Evolutionary conservation across 2,113 vertebrate species (phyloP), one percentile per base, ranked within the genome.

Genomic region (Cyprichromis sp.): DNA sequence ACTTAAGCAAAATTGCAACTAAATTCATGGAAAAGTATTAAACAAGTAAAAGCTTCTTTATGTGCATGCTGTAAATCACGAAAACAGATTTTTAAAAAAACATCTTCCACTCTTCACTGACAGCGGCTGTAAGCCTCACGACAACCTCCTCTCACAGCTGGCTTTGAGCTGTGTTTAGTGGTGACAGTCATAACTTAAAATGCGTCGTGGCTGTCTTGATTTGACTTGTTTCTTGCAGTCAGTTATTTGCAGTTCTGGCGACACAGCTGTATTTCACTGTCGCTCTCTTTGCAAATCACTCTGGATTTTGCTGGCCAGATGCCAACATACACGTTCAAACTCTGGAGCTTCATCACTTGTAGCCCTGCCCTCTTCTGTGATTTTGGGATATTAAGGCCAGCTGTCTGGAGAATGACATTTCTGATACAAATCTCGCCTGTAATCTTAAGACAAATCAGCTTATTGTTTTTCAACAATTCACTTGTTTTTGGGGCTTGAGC

Each of bases 311-410:
- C 38, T 26, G 57, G 66, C 54, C 54, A 42, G 21, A 87, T 66
- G 82, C 29, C 52, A 55, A 45, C 86, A 71, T 68, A 9, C 52
- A 85, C 59, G 68, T 52, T 45, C 40, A 80, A 88, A 90, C 42
- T 89, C 29, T 1, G 53, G 57, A 68, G 66, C 80, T 8, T 87
- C 87, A 40, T 82, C 21, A 19, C 38, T 21, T 5, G 31, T 19
- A 36, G 83, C 80, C 54, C n/a, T 47, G 66, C 79, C 73, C 89
- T 80, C 83, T 57, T 66, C 68, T 31, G 81, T 87, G 78, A 83
- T 92, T 45, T 29, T 5, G 5, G 40, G 79, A 91, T 93, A 95
- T 96, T 95, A 91, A 93, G 92, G 93, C 92, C 95, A 93, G 47
- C 82, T 57, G 59, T 93, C 88, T 81, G 84, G 55, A 90, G 83